A percentile compares a stretch with the other conserved stretches of the same genome.
phyloP scores from a whole-genome alignment of 2,888 invertebrate species.

The Bembecia ichneumoniformis region DNA sequence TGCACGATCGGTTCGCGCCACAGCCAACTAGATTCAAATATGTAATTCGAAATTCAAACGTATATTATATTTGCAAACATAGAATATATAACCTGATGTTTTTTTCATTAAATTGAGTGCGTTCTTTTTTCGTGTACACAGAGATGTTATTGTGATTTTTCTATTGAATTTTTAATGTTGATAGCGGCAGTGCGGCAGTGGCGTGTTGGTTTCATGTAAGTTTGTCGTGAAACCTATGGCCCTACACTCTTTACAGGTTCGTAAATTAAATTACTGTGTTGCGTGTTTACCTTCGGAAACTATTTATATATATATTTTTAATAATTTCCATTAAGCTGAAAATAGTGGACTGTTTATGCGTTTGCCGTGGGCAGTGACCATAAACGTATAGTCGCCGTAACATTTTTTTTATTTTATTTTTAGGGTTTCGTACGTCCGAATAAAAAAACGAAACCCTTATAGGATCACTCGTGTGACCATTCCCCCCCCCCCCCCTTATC shows the following conservation, averaged over 20 bases:
- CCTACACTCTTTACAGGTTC: conserved; percentile 34
- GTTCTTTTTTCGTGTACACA: not conserved
- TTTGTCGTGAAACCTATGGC: conserved; percentile 14
- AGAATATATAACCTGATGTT: not conserved
- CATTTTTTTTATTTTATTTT: too few species aligned
- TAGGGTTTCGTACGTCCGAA: too few species aligned
- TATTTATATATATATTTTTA: conserved; percentile 11
- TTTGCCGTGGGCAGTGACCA: not conserved
- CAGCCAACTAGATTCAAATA: conserved; percentile 26
- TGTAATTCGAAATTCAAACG: conserved; percentile 48
- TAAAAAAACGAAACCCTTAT: too few species aligned
- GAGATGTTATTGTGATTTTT: conserved; percentile 13
- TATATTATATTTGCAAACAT: conserved; percentile 10
- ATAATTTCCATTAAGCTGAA: not conserved
- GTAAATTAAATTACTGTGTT: conserved; percentile 52
- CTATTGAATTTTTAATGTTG: conserved; percentile 36
- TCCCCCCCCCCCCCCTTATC: too few species aligned
- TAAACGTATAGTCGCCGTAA: not conserved
- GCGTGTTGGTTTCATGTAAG: conserved; percentile 10
- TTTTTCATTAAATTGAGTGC: not conserved
- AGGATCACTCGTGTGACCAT: too few species aligned
- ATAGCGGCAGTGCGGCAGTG: conserved; percentile 24
- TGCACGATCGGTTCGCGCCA: conserved; percentile 36
- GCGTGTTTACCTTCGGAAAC: conserved; percentile 36
- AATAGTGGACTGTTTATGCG: not conserved